Evolutionary conservation across 2,797 vertebrate species (phyloP).

Genomic region (Scomberomorus guttatus): DNA sequence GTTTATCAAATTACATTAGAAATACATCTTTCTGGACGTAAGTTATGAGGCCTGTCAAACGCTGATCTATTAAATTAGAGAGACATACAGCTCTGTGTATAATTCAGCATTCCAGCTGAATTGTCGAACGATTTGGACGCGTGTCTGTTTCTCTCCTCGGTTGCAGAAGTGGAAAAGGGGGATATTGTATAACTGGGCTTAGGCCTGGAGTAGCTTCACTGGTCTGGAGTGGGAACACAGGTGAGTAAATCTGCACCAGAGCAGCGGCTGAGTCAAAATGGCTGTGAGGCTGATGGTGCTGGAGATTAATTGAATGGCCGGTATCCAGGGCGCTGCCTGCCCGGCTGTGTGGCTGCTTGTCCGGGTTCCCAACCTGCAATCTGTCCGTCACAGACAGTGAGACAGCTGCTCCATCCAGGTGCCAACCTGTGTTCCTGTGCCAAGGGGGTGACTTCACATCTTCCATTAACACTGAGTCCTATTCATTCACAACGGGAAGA

Average conservation of each 20-base stretch:
- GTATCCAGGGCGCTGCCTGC: slow-evolving; percentile 62
- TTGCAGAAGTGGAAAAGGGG: slow-evolving; percentile 43
- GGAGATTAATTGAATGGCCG: slow-evolving; percentile 74
- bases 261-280: slow-evolving; percentile 39
- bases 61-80: slow-evolving; percentile 49
- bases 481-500: slow-evolving; percentile 65
- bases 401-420: slow-evolving; percentile 77
- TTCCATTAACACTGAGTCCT: slow-evolving; percentile 65
- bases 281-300: slow-evolving; percentile 57
- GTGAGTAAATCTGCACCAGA: slow-evolving; percentile 60
- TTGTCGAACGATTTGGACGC: slow-evolving; percentile 25
- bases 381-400: slow-evolving; percentile 71
- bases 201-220: slow-evolving; percentile 3
- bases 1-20: slow-evolving; percentile 61
- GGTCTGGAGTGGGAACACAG: slow-evolving; percentile 51
- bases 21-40: slow-evolving; percentile 48
- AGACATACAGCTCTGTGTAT: not conserved
- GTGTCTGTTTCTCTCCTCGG: slow-evolving; percentile 15
- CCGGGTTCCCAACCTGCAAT: slow-evolving; percentile 64
- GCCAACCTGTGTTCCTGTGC: slow-evolving; percentile 69
- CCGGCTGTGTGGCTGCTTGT: slow-evolving; percentile 49
- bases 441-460: slow-evolving; percentile 77
- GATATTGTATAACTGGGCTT: slow-evolving; percentile 31
- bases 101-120: slow-evolving; percentile 26
- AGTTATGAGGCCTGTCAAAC: slow-evolving; percentile 56